A percentile compares a stretch with the other conserved stretches of the same genome.
These are phyloP conservation scores for Spicauda simplicius DNA, from an alignment of 2,888 invertebrate genomes.

Conservation along the genomic window DNA sequence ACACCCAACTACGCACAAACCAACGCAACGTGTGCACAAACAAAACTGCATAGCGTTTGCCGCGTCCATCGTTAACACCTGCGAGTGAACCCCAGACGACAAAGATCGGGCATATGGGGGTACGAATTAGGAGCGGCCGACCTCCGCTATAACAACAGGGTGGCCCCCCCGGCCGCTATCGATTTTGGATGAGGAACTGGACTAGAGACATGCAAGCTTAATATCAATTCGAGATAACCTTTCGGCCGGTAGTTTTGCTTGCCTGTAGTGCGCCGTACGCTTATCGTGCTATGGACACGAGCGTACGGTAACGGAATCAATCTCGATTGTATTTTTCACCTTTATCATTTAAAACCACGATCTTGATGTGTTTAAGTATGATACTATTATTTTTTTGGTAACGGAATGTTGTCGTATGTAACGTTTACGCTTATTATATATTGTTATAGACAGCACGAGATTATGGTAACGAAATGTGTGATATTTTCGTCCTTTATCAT, in stretches of 20 bases:
- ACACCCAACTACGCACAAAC: constrained; percentile 5
- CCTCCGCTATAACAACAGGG: constrained; percentile 75
- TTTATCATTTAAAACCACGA: too few relatives aligned
- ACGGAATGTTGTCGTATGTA: too few relatives aligned
- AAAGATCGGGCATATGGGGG: constrained; percentile 68
- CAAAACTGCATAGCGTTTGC: constrained; percentile 8
- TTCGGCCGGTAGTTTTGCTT: constrained; percentile 43
- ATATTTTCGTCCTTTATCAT: too few relatives aligned
- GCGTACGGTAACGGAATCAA: too few relatives aligned
- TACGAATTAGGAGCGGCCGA: constrained; percentile 70
- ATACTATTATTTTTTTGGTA: too few relatives aligned
- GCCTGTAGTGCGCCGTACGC: too few relatives aligned
- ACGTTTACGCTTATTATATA: too few relatives aligned
- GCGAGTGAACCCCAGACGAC: constrained; percentile 49
- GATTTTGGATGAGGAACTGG: constrained; percentile 84
- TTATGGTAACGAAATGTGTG: too few relatives aligned
- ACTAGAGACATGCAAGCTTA: constrained; percentile 82
- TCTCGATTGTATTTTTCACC: too few relatives aligned
- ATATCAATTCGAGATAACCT: constrained; percentile 79
- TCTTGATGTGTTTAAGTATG: too few relatives aligned
- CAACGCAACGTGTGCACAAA: not conserved
- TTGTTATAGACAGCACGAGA: too few relatives aligned
- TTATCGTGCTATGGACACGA: not conserved
- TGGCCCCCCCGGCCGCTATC: constrained; percentile 70
- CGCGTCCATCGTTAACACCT: constrained; percentile 20